A percentile compares a stretch with the other conserved stretches of the same genome.
These are phyloP conservation scores for Anaspis maculata DNA, from an alignment of 2,888 invertebrate species.

Conservation along the genomic window DNA sequence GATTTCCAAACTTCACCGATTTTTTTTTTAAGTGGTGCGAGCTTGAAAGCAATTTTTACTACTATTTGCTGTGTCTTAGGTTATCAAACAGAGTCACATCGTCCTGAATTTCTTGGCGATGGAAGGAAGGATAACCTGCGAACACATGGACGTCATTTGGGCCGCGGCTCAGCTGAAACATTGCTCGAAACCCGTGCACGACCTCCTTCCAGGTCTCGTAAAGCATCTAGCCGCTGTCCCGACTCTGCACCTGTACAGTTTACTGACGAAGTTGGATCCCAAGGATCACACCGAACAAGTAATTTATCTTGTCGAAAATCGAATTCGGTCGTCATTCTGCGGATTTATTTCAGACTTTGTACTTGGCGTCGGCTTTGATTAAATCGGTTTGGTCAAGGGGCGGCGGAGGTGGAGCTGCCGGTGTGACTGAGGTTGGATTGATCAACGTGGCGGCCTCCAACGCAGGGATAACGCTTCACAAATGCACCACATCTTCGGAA, in stretches of 20 bases:
- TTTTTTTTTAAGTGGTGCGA: too few species aligned
- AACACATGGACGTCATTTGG: conserved; percentile 90
- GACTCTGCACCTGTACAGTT: conserved; percentile 77
- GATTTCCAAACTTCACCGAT: too few species aligned
- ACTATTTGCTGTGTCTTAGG: conserved; percentile 48
- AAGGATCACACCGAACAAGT: conserved; percentile 90
- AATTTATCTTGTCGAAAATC: too few species aligned
- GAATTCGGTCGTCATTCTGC: neutral
- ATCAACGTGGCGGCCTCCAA: conserved; percentile 40
- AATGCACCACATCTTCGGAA: conserved; percentile 62
- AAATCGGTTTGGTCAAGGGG: conserved; percentile 87
- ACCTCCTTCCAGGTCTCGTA: conserved; percentile 80
- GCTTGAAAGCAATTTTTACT: neutral
- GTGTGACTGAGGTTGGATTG: conserved; percentile 39
- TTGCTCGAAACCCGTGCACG: conserved; percentile 89
- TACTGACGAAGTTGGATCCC: conserved; percentile 80
- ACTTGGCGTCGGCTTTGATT: conserved; percentile 80
- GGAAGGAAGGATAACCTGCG: conserved; percentile 82
- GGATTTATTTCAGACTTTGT: conserved; percentile 59
- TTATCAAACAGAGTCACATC: conserved; percentile 91
- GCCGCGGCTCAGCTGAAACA: conserved; percentile 92
- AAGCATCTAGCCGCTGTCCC: conserved; percentile 84
- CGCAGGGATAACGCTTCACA: conserved; percentile 45
- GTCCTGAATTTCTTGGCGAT: conserved; percentile 87
- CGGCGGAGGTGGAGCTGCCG: too few species aligned